Conservation (phyloP, 2,888 invertebrate genomes). For the Temnothorax rugatulus region DNA sequence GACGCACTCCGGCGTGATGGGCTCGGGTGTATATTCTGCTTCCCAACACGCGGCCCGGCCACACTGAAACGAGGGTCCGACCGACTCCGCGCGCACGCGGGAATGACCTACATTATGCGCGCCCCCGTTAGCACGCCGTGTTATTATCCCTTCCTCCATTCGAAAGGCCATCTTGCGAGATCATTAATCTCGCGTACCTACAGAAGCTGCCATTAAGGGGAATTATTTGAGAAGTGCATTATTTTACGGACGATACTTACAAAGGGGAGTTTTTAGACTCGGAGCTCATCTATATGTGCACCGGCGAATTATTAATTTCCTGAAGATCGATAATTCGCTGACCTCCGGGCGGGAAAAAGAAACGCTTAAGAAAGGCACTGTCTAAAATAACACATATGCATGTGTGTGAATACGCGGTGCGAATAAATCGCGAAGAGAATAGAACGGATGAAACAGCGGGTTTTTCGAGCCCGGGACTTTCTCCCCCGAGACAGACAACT, state of each 20-base stretch:
- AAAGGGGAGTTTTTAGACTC: constrained; percentile 16
- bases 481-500: background rate
- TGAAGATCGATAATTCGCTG: constrained; percentile 21
- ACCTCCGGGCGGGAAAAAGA: background rate
- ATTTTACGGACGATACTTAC: constrained; percentile 6
- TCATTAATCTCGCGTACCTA: constrained; percentile 49
- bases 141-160: constrained; percentile 45
- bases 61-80: constrained; percentile 7
- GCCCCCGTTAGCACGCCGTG: constrained; percentile 30
- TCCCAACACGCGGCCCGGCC: constrained; percentile 11
- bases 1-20: constrained; percentile 69
- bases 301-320: constrained; percentile 24
- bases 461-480: background rate
- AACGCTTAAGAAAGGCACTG: background rate
- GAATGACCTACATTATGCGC: constrained; percentile 49
- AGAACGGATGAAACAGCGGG: background rate
- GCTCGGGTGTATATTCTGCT: constrained; percentile 13
- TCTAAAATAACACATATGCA: background rate
- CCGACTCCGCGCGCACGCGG: constrained; percentile 8
- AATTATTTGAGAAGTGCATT: constrained; percentile 34
- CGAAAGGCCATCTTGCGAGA: constrained; percentile 44
- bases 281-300: background rate
- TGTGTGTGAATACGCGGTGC: no score
- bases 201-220: constrained; percentile 28
- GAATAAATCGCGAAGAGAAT: background rate